Base-by-base conservation (phyloP, 2,797 vertebrate species). In the Pampus argenteus region DNA sequence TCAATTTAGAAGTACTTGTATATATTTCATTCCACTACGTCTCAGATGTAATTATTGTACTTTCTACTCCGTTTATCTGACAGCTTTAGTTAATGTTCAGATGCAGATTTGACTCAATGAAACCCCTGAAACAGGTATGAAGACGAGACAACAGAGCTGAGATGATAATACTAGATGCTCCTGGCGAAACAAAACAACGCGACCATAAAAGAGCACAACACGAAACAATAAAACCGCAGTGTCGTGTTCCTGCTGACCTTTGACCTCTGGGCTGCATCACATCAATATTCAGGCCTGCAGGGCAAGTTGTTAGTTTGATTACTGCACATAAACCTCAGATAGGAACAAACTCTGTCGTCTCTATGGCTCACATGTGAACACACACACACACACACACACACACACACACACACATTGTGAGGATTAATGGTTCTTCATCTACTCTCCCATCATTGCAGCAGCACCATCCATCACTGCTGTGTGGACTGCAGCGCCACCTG, bases 241-340 rank as follows among this genome's bases (percentile, higher is more conserved):
- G 29, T 58, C 18, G 66, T 31, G 42, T 55, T 68, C 29, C 38
- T 3, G 51, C 58, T 57, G 76, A 85, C 73, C 84, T 77, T 6
- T 78, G 83, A 89, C 67, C 76, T 78, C 44, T 22, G 9, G 38
- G 50, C 23, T 74, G 51, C 79, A 71, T 85, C 76, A 61, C 81
- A 82, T 84, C 65, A 76, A 52, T 22, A 45, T 56, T 72, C 58
- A 76, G 75, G 66, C 58, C 66, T 51, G 57, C 58, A 45, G 55
- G 44, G 51, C 50, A 17, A 61, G 68, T 78, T 50, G 77, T 91
- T 87, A 86, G 79, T 81, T 74, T 91, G 87, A 91, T 91, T 87
- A 83, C 68, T 76, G 15, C 52, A 69, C 76, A 50, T 66, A 78
- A 74, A 86, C 42, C 74, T 73, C 76, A 34, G 26, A 56, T 52